These are phyloP conservation scores for Drosophila merina DNA, from an alignment of 2,888 invertebrate genomes.

Conservation along the genomic window DNA sequence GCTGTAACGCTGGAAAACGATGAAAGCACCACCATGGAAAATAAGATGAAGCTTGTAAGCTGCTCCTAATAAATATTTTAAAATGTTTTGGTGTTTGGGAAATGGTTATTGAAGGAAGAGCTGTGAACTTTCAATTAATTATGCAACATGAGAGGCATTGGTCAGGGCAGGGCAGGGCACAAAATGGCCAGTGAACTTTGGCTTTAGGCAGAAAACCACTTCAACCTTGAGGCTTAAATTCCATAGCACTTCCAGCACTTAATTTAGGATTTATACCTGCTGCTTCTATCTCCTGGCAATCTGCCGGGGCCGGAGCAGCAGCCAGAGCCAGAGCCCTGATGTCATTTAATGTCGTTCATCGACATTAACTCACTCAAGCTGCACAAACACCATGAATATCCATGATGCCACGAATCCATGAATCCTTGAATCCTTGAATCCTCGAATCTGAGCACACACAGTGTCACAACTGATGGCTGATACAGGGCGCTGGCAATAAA, in stretches of 20 bases:
- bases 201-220: background rate
- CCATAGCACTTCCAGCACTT: slow-evolving; percentile 28
- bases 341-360: slow-evolving; percentile 44
- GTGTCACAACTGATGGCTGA: slow-evolving; percentile 46
- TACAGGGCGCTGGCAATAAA: slow-evolving; percentile 70
- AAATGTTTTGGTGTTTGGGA: slow-evolving; percentile 64
- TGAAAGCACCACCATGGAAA: slow-evolving; percentile 32
- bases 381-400: slow-evolving; percentile 24
- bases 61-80: slow-evolving; percentile 79
- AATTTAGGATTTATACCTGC: slow-evolving; percentile 54
- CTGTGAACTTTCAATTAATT: slow-evolving; percentile 55
- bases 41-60: slow-evolving; percentile 72
- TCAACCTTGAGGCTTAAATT: slow-evolving; percentile 2
- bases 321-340: slow-evolving; percentile 2
- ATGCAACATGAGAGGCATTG: slow-evolving; percentile 44
- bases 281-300: slow-evolving; percentile 48
- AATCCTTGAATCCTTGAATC: slow-evolving; percentile 3
- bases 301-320: slow-evolving; percentile 11
- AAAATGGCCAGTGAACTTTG: slow-evolving; percentile 10
- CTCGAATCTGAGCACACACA: slow-evolving; percentile 13
- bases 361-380: slow-evolving; percentile 45
- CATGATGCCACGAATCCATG: slow-evolving; percentile 1
- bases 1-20: slow-evolving; percentile 27
- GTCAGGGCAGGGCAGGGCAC: background rate
- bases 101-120: slow-evolving; percentile 53